Evolutionary conservation across 2,797 vertebrate genomes (phyloP).

Genomic region (Chanos chanos): DNA sequence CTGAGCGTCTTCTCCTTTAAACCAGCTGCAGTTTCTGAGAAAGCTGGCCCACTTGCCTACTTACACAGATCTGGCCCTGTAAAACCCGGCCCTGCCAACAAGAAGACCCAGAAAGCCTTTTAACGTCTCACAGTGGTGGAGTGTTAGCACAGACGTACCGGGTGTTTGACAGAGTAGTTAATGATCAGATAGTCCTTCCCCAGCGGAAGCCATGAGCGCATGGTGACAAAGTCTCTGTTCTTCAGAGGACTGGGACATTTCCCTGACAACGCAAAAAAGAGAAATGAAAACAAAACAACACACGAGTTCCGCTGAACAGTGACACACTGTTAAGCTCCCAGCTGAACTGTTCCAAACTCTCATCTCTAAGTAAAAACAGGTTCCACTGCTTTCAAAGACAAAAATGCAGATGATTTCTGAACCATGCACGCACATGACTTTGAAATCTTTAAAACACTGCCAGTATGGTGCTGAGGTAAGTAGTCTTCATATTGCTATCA

Average conservation of each 20-base stretch:
- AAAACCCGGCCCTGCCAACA: conserved; percentile 19
- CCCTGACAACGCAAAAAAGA: conserved; percentile 66
- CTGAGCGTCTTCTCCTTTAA: conserved; percentile 39
- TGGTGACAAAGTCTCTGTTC: conserved; percentile 87
- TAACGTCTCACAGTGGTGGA: conserved; percentile 1
- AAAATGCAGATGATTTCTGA: no score
- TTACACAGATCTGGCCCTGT: conserved; percentile 29
- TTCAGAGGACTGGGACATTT: conserved; percentile 79
- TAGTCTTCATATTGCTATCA: no score
- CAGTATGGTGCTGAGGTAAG: no score
- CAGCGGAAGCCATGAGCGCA: conserved; percentile 86
- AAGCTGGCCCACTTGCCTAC: conserved; percentile 37
- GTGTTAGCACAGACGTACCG: conserved; percentile 64
- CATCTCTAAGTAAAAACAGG: no score
- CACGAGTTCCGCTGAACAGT: not conserved
- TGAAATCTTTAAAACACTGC: no score
- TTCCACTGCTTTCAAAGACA: no score
- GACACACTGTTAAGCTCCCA: no score
- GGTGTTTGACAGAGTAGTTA: conserved; percentile 90
- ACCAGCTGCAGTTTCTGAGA: conserved; percentile 15
- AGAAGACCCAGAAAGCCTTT: conserved; percentile 29
- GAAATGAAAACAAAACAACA: no score
- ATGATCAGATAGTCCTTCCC: conserved; percentile 86
- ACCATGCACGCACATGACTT: no score
- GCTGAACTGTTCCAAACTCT: no score